Percentiles rank a stretch among this genome's conserved stretches.
Conservation (phyloP, 2,888 invertebrate genomes). For the Physocephala rufipes region DNA sequence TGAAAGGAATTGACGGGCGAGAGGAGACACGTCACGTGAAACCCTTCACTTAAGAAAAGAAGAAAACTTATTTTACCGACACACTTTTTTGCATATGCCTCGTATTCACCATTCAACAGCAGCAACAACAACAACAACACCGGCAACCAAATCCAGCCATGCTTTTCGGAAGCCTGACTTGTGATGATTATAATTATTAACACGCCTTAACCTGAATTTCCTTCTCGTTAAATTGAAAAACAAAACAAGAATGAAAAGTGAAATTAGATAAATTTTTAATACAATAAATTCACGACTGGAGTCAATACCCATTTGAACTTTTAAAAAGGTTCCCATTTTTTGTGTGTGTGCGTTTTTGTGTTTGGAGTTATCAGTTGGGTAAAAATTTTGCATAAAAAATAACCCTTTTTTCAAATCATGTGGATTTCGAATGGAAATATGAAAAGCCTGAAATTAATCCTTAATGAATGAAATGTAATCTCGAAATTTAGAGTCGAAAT, state of each 20-base stretch:
- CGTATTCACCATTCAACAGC: background rate
- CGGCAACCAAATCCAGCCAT: background rate
- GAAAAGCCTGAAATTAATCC: too few relatives aligned
- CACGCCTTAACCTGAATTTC: background rate
- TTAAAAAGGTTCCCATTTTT: too few relatives aligned
- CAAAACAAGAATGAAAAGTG: background rate
- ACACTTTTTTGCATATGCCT: too few relatives aligned
- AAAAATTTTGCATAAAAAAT: too few relatives aligned
- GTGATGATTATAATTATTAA: slow-evolving; percentile 13
- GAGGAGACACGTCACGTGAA: background rate
- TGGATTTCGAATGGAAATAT: too few relatives aligned
- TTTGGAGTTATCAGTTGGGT: too few relatives aligned
- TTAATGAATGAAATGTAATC: too few relatives aligned
- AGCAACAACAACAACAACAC: background rate
- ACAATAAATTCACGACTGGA: background rate
- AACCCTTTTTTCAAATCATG: too few relatives aligned
- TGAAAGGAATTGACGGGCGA: background rate
- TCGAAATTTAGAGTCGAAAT: too few relatives aligned
- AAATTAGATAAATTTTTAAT: slow-evolving; percentile 11
- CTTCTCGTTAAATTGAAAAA: background rate
- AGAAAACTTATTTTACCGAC: background rate
- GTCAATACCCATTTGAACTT: too few relatives aligned
- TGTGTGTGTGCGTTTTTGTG: too few relatives aligned
- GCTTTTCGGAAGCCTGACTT: background rate
- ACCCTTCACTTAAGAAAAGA: background rate